Base-by-base conservation (phyloP, 2,888 invertebrate species). In the Deladenus siricidicola region DNA sequence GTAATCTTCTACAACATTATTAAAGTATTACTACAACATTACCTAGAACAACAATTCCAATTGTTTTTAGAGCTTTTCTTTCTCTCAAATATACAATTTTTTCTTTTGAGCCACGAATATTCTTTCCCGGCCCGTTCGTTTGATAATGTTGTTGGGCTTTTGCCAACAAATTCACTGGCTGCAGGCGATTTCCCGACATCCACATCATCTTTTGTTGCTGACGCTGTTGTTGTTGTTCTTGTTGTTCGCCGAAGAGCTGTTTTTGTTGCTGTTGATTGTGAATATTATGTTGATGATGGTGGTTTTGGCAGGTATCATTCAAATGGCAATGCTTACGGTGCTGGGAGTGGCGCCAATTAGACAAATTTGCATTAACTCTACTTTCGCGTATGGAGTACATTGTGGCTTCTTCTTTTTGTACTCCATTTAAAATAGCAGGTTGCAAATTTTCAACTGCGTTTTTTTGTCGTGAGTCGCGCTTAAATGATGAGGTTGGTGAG, bases 11-110 rank as follows among this genome's bases (percentile, higher is more conserved):
- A 52, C 24, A 39, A 52, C 39, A 23, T 30, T 24, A 17, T 28
- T 21, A 48, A 44, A 42, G 24, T 51, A 23, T 8, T 23, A 34
- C 24, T 34, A 43, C 23, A 26, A 6, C 30, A 58, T 39, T 55
- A 75, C 76, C 78, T 30, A 75, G 51, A 29, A 79, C 77, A 30
- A 79, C 77, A 43, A 79, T 74, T 50, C 77, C 79, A 21, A 79
- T 79, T 3, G 79, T 79, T 58, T 79, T 79, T 51, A 79, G 63
- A 0, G 79, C 79, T 56, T 79, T 79, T 39, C 79, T 63, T 56
- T 79, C 79, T 47, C 77, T 55, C 47, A 77, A 34, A 56, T 77
- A 77, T 10, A 77, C 76, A 70, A 77, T 77, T 55, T 77, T 77
- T 66, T 77, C 77, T 59, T 77, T 77, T 2, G 74, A 74, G 6